Percentiles rank a stretch among this genome's conserved stretches.
Conservation (phyloP, 1,140 invertebrate species). For the Palaemon carinicauda region DNA sequence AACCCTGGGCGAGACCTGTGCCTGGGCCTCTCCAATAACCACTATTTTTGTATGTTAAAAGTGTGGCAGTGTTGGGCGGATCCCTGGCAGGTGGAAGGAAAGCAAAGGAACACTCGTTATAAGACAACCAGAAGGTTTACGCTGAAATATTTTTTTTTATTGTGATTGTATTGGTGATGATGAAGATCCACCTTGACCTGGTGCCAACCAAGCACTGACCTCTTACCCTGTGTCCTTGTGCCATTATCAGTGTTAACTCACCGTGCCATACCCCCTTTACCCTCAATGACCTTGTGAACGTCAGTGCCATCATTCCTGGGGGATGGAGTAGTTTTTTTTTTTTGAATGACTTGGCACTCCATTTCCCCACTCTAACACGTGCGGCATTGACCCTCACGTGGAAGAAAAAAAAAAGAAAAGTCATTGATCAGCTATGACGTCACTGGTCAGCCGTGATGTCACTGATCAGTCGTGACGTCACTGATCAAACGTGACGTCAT, state of each 20-base stretch:
- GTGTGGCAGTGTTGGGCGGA: conserved; percentile 13
- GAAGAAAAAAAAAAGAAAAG: background rate
- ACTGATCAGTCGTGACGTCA: conserved; percentile 3
- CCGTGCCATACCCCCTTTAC: conserved; percentile 38
- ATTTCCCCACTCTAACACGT: background rate
- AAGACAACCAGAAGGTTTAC: no score
- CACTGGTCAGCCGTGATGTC: background rate
- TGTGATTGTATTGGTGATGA: background rate
- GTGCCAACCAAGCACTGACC: background rate
- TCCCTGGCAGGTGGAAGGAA: background rate
- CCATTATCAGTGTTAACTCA: conserved; percentile 11
- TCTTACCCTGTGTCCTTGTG: background rate
- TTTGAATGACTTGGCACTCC: background rate
- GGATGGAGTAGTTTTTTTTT: background rate
- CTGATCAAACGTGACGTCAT: conserved; percentile 8
- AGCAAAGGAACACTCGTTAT: no score
- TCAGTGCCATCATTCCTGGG: conserved; percentile 41
- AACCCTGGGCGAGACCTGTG: background rate
- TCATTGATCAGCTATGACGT: conserved; percentile 3
- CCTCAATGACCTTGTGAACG: conserved; percentile 3
- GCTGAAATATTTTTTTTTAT: background rate
- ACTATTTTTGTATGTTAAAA: conserved; percentile 45
- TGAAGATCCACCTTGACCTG: background rate
- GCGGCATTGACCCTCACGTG: background rate
- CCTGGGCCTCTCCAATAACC: background rate